Percentiles rank a stretch among this genome's conserved stretches.
phyloP scores from a whole-genome alignment of 37 sponge, comb jelly and placozoan genomes.

The Chondrosia reniformis region DNA sequence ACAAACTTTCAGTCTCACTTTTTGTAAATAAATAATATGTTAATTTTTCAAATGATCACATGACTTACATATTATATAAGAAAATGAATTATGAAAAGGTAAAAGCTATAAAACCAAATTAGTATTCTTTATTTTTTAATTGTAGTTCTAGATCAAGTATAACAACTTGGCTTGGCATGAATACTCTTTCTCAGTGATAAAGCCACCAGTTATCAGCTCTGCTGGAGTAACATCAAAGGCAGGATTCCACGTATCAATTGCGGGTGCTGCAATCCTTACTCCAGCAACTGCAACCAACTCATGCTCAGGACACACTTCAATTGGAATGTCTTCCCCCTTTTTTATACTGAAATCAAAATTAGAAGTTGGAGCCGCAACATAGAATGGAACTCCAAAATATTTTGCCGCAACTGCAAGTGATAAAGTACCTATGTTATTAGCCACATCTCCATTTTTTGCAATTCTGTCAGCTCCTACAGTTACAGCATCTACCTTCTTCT shows the following conservation, averaged over 20 bases:
- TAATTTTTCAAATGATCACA: too few relatives aligned
- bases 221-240: slow-evolving; percentile 88
- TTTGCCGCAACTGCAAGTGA: slow-evolving; percentile 68
- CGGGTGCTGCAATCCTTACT: slow-evolving; percentile 56
- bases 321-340: slow-evolving; percentile 52
- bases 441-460: slow-evolving; percentile 75
- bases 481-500: slow-evolving; percentile 37
- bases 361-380: slow-evolving; percentile 62
- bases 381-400: slow-evolving; percentile 65
- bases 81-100: too few relatives aligned
- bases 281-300: slow-evolving; percentile 63
- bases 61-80: too few relatives aligned
- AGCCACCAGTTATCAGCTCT: slow-evolving; percentile 72
- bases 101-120: too few relatives aligned
- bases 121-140: not conserved
- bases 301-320: slow-evolving; percentile 61
- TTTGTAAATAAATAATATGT: too few relatives aligned
- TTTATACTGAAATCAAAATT: slow-evolving; percentile 47
- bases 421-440: slow-evolving; percentile 86
- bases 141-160: slow-evolving; percentile 32
- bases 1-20: too few relatives aligned
- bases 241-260: slow-evolving; percentile 75
- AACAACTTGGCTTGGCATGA: slow-evolving; percentile 27
- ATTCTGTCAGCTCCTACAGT: slow-evolving; percentile 79
- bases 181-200: slow-evolving; percentile 73